Evolutionary conservation across 2,888 invertebrate species (phyloP).

Genomic region (Melipona beecheii): DNA sequence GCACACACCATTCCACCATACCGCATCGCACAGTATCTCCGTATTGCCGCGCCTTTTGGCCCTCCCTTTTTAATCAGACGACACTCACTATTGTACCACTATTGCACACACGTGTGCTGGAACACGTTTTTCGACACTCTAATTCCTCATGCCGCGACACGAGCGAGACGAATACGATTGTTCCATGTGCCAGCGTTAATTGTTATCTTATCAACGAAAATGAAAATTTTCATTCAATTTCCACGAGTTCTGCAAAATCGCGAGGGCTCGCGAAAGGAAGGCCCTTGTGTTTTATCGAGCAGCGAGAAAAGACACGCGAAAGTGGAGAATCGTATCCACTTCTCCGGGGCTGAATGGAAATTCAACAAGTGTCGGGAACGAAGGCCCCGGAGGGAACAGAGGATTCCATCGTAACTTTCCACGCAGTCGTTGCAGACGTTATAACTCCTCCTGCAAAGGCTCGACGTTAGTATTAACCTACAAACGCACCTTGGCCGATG

Average conservation of each 20-base stretch:
- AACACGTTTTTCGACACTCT: background rate
- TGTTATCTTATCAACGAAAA: too few species aligned
- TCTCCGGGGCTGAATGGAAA: slow-evolving; percentile 63
- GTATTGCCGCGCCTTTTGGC: slow-evolving; percentile 49
- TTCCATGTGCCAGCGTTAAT: too few species aligned
- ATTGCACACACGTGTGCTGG: background rate
- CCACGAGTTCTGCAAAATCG: too few species aligned
- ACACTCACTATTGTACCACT: slow-evolving; percentile 16
- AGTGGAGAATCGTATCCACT: slow-evolving; percentile 47
- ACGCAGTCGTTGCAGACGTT: slow-evolving; percentile 23
- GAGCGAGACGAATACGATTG: too few species aligned
- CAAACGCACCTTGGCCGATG: background rate
- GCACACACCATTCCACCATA: slow-evolving; percentile 29
- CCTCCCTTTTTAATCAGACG: slow-evolving; percentile 49
- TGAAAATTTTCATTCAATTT: background rate
- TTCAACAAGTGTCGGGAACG: slow-evolving; percentile 69
- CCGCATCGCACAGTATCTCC: background rate
- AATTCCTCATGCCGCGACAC: background rate
- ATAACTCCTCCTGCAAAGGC: background rate
- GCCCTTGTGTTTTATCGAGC: slow-evolving; percentile 14
- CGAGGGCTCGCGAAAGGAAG: slow-evolving; percentile 16
- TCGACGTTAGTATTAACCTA: slow-evolving; percentile 8
- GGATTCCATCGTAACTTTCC: slow-evolving; percentile 63
- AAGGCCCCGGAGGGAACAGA: slow-evolving; percentile 49
- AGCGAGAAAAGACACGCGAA: slow-evolving; percentile 15